These are phyloP conservation scores for Danionella dracula DNA, from an alignment of 2,797 vertebrate genomes.

Conservation along the genomic window DNA sequence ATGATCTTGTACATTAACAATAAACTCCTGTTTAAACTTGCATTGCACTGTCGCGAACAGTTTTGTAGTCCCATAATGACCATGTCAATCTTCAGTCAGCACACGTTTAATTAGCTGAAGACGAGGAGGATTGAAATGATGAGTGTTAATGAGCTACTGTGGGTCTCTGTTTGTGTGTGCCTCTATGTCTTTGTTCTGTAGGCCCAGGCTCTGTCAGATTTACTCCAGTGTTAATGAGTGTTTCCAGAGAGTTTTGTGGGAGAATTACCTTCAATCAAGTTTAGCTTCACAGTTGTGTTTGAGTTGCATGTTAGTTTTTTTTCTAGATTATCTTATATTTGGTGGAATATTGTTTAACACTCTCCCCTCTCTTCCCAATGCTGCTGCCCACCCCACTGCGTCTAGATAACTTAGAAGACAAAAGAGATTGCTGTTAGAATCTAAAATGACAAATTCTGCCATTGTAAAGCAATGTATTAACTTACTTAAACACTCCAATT, in stretches of 20 bases:
- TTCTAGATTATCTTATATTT: too few relatives aligned
- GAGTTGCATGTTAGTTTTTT: background rate
- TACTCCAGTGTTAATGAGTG: conserved; percentile 62
- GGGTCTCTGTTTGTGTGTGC: background rate
- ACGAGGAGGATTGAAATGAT: background rate
- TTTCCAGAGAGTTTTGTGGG: conserved; percentile 59
- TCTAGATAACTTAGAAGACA: too few relatives aligned
- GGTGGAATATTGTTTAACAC: too few relatives aligned
- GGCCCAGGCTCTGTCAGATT: conserved; percentile 39
- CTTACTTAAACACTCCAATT: too few relatives aligned
- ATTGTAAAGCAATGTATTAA: too few relatives aligned
- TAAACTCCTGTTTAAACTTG: background rate
- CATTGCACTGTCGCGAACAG: background rate
- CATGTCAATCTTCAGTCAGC: background rate
- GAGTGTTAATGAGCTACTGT: background rate
- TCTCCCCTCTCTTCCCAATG: too few relatives aligned
- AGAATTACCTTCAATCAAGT: conserved; percentile 56
- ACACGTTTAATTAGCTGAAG: background rate
- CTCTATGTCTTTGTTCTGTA: background rate
- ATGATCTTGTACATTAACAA: background rate
- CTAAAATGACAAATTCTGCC: too few relatives aligned
- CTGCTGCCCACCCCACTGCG: too few relatives aligned
- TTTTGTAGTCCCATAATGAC: background rate
- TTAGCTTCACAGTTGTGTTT: conserved; percentile 4
- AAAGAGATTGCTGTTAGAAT: too few relatives aligned